Conservation (phyloP, 2,888 invertebrate genomes). For the Pocota personata region DNA sequence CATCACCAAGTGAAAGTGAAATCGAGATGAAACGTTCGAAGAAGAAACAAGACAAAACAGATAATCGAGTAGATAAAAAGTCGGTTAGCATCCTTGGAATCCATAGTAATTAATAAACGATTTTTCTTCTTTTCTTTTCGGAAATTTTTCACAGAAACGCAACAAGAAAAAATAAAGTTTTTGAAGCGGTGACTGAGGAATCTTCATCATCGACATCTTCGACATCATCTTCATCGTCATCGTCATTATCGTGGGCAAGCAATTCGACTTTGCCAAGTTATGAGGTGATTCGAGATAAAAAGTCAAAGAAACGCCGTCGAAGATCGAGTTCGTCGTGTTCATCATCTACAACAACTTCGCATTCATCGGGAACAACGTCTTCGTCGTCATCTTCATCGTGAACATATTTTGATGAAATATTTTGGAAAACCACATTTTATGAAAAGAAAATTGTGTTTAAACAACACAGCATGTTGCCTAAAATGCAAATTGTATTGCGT, state of each 20-base stretch:
- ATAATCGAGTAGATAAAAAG: constrained; percentile 80
- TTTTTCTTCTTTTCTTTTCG: constrained; percentile 33
- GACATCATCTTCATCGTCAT: constrained; percentile 77
- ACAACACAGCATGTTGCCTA: neutral
- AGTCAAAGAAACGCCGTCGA: constrained; percentile 77
- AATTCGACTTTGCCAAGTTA: constrained; percentile 81
- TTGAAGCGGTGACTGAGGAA: constrained; percentile 81
- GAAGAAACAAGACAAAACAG: constrained; percentile 78
- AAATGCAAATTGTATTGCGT: neutral
- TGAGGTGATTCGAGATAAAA: constrained; percentile 81
- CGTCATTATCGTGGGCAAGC: constrained; percentile 79
- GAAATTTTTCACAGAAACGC: constrained; percentile 51
- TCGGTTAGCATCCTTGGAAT: constrained; percentile 75
- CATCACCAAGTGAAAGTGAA: constrained; percentile 79
- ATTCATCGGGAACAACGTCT: constrained; percentile 52
- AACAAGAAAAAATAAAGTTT: constrained; percentile 75
- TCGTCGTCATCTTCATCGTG: constrained; percentile 50
- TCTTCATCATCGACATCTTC: constrained; percentile 77
- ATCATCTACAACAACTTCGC: constrained; percentile 75
- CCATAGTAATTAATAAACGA: constrained; percentile 54
- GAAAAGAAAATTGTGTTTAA: neutral
- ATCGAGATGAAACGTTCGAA: constrained; percentile 78
- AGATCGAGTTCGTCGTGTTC: constrained; percentile 76
- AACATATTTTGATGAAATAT: constrained; percentile 19
- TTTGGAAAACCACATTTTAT: neutral